A percentile compares a stretch with the other conserved stretches of the same genome.
phyloP scores from a whole-genome alignment of 1,140 invertebrate genomes.

The Geopemphigus sp. region DNA sequence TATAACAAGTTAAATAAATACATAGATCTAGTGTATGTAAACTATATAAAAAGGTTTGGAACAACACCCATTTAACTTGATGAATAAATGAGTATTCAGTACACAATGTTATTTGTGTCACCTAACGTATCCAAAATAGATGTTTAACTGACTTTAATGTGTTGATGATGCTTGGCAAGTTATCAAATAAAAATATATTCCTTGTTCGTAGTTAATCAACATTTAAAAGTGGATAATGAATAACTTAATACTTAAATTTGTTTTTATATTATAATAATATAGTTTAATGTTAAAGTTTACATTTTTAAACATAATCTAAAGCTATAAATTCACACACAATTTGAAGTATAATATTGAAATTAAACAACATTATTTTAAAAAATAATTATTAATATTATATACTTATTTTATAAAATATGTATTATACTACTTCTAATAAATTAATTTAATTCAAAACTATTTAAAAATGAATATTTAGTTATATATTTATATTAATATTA shows the following conservation, averaged over 20 bases:
- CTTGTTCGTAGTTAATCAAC: slow-evolving; percentile 3
- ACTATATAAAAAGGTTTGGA: background rate
- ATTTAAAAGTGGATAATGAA: background rate
- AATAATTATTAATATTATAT: too few relatives aligned
- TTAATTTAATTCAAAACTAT: too few relatives aligned
- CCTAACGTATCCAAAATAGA: slow-evolving; percentile 32
- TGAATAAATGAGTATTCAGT: slow-evolving; percentile 4
- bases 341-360: too few relatives aligned
- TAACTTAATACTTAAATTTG: background rate
- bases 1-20: too few relatives aligned
- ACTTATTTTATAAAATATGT: too few relatives aligned
- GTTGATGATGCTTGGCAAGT: slow-evolving; percentile 15
- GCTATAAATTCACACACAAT: too few relatives aligned
- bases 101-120: slow-evolving; percentile 35
- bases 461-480: too few relatives aligned
- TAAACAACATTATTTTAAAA: too few relatives aligned
- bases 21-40: too few relatives aligned
- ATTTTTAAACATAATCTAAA: too few relatives aligned
- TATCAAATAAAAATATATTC: slow-evolving; percentile 38
- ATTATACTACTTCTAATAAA: too few relatives aligned
- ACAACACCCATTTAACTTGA: background rate
- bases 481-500: too few relatives aligned
- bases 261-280: background rate
- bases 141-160: background rate
- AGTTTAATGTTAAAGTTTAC: background rate